These are phyloP conservation scores for Cyanocitta stelleri DNA, from an alignment of 2,113 vertebrate species.

Conservation along the genomic window DNA sequence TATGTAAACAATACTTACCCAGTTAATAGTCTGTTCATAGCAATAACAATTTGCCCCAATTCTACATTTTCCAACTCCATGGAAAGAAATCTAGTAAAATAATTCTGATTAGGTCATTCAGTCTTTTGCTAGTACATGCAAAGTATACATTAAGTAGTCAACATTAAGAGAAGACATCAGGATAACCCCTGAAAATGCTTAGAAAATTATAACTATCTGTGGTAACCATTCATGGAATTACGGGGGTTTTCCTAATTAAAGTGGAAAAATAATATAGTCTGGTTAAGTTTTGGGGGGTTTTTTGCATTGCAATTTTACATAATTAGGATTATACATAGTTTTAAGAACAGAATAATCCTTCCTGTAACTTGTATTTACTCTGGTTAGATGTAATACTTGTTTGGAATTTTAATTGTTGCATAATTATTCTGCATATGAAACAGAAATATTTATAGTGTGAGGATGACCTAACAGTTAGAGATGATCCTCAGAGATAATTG, in stretches of 20 bases:
- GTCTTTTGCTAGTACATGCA: background rate
- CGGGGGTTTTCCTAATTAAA: background rate
- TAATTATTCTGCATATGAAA: background rate
- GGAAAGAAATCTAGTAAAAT: background rate
- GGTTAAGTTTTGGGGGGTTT: background rate
- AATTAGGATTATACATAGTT: background rate
- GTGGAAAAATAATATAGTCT: background rate
- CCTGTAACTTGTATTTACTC: background rate
- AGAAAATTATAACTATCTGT: background rate
- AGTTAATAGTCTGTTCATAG: background rate
- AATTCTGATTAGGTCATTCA: background rate
- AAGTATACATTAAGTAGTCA: background rate
- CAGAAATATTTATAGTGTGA: background rate
- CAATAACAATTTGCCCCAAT: background rate
- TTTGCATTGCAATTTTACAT: background rate
- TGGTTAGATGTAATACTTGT: background rate
- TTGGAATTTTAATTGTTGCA: background rate
- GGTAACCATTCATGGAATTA: background rate
- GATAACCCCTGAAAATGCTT: background rate
- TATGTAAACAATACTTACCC: conserved; percentile 15
- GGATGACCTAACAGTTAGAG: background rate
- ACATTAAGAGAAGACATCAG: background rate
- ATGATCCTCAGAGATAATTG: background rate
- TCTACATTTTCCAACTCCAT: background rate
- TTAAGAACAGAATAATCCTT: background rate